Evolutionary conservation across 2,888 invertebrate species (phyloP).

Genomic region (Parelbella ahira): DNA sequence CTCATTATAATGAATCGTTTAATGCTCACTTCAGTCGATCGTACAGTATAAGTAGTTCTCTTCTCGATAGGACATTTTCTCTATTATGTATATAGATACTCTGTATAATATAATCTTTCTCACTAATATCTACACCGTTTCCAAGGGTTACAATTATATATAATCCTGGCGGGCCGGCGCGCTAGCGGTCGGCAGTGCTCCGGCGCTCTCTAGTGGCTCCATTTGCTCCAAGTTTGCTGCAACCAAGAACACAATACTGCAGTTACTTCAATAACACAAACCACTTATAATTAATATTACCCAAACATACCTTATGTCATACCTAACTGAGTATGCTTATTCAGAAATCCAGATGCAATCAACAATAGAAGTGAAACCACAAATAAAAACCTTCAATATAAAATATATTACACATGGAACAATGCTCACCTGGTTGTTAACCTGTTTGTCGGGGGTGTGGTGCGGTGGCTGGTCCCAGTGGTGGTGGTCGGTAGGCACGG

Average conservation of each 20-base stretch:
- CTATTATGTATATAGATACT: conserved; percentile 79
- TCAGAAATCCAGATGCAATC: no score
- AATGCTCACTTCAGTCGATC: conserved; percentile 72
- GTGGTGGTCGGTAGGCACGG: conserved; percentile 47
- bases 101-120: conserved; percentile 79
- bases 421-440: conserved; percentile 30
- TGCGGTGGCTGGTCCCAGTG: conserved; percentile 59
- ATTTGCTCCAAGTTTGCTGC: conserved; percentile 73
- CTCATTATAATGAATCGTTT: conserved; percentile 64
- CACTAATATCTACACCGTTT: conserved; percentile 80
- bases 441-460: conserved; percentile 57
- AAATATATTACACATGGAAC: no score
- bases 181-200: conserved; percentile 34
- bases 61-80: conserved; percentile 75
- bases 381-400: no score
- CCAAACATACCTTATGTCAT: no score
- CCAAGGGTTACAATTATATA: conserved; percentile 72
- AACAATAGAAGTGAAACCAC: no score
- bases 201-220: conserved; percentile 66
- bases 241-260: no score
- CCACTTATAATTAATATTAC: no score
- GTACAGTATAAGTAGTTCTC: conserved; percentile 69
- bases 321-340: no score
- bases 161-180: conserved; percentile 48
- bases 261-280: no score